Evolutionary conservation across 2,888 invertebrate species (phyloP), one percentile per base, ranked within the genome.

Genomic region (Nysson spinosus): DNA sequence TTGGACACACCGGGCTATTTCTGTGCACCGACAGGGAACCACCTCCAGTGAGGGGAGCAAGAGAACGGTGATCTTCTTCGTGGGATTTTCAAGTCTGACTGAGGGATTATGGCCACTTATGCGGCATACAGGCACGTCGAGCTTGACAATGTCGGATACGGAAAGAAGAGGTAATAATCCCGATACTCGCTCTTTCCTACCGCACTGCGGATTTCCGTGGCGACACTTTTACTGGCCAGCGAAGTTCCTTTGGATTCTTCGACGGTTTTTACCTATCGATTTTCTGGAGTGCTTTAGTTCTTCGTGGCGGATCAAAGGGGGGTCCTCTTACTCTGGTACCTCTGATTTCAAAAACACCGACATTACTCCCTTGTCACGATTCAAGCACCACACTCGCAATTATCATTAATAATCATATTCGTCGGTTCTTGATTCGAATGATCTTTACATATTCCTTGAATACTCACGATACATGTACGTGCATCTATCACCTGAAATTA

Each of bases 71-170:
- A 26, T 20, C 16, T 40, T 35, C 28, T 17, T 12, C 28, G 42
- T 16, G 39, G 37, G 46, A 50, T 16, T 6, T 17, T 26, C 20
- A 20, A 24, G 47, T 39, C 14, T 4, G 32, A 46, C 12, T n/a
- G 30, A 32, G 37, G 50, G 28, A 54, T 81, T 83, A 95, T 96
- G 96, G 96, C 96, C 88, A 94, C 96, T 87, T 96, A 96, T 91
- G 95, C 96, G 87, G 93, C 95, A 79, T 96, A 95, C 91, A 94
- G 96, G 90, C 96, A 96, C 90, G 93, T 96, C 88, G 96, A 96
- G 90, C 93, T 96, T 83, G 96, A 96, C 91, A 95, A 96, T 89
- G 94, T 96, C 88, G 96, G 96, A 88, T 94, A 94, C 89, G 95
- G 96, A 88, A 96, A 96, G 90, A 95, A 95, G 90, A 95, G 96